Base-by-base conservation (phyloP, 1,140 invertebrate genomes). In the Drosophila punjabiensis region DNA sequence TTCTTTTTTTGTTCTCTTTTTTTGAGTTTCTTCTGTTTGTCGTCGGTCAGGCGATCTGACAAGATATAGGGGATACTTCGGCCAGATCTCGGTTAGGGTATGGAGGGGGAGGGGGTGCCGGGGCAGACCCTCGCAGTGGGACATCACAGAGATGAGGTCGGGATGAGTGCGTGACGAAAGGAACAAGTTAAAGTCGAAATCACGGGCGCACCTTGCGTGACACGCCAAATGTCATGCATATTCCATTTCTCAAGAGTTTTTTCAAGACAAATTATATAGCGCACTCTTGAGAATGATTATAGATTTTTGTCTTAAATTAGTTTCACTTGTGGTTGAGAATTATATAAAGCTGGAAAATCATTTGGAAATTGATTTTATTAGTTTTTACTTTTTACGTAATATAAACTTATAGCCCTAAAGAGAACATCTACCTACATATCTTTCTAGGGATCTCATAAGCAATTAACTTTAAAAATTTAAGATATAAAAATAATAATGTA, bases 101-200 rank as follows among this genome's bases (percentile, higher is more conserved):
- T 18, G 11, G 32, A 18, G 39, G 48, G 32, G 28, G 50, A 35
- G 58, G 77, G 47, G 69, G 20, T 13, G 4, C 24, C 24, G 33
- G 6, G 33, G 14, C 30, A 48, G 14, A 30, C 74, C 75, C 41
- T 77, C 75, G 14, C 75, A 76, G 55, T 77, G 75, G 75, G 75
- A 77, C 30, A 77, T 66, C 53, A 7, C 41, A 61, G 41, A 28
- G 32, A 10, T 14, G 30, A 37, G 20, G 24, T 30, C 24, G 70
- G 33, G 70, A 64, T 76, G 73, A 56, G 70, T 74, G 70, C 67
- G 71, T 75, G 71, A 73, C 68, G 37, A 74, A 64, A 52, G 35
- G 47, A 3, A 10, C 20, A 45, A 18, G 2, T 7, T 14, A n/a
- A 30, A n/a, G 10, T 13, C 4, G 30, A 39, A 70, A 35, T 70